These are phyloP conservation scores for Spea bombifrons DNA, from an alignment of 2,113 vertebrate genomes.

Conservation along the genomic window DNA sequence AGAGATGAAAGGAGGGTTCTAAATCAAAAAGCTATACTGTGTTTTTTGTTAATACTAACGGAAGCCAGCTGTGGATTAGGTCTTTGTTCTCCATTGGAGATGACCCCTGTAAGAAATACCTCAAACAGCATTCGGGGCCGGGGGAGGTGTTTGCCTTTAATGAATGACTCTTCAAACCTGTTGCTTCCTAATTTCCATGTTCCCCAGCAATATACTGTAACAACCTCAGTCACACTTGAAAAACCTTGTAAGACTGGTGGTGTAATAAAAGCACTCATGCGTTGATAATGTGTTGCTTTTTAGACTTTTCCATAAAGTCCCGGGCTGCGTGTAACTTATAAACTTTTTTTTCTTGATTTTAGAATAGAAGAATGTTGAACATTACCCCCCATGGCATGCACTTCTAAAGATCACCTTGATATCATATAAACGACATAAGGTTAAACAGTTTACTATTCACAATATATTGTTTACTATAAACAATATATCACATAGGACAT, in stretches of 20 bases:
- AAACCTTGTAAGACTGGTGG: background rate
- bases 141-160: conserved; percentile 26
- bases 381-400: too few species aligned
- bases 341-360: too few species aligned
- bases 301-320: too few species aligned
- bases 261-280: background rate
- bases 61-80: conserved; percentile 39
- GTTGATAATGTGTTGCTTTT: background rate
- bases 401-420: background rate
- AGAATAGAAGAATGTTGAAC: too few species aligned
- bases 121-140: background rate
- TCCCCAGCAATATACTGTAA: background rate
- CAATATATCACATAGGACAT: too few species aligned
- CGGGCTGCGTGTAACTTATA: too few species aligned
- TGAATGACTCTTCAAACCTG: conserved; percentile 16
- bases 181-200: conserved; percentile 12
- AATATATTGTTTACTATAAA: too few species aligned
- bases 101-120: conserved; percentile 14
- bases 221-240: conserved; percentile 13
- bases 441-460: too few species aligned
- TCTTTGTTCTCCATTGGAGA: conserved; percentile 29
- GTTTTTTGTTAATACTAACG: conserved; percentile 22
- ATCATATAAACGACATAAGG: background rate
- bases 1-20: background rate
- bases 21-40: background rate